Base-by-base conservation (phyloP, 2,113 vertebrate species). In the cattle (Bos taurus) region DNA sequence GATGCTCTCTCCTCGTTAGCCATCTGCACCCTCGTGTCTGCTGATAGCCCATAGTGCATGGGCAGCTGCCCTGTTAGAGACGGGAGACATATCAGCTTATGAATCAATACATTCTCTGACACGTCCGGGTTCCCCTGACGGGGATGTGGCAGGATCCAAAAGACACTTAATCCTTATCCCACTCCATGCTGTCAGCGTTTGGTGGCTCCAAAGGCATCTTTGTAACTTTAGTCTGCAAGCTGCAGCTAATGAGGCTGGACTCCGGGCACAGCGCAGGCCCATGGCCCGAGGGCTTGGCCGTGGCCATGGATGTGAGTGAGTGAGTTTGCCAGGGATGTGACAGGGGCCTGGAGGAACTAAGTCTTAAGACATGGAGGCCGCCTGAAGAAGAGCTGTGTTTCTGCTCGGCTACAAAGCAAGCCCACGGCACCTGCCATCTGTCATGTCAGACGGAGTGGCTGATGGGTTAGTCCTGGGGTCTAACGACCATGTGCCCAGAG, bases 1-100 rank as follows among this genome's bases (percentile, higher is more conserved):
- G 90, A 50, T 57, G 92, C 12, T 78, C 91, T 93, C n/a, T 97
- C 95, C 98, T 98, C 97, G 46, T 98, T 81, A 98, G 74, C 98
- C 98, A 96, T 86, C 98, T 99, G 98, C 97, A 98, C 98, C 97
- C 0, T 83, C 2, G 14, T 26, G 11, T 92, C 1, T 81, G 96
- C 91, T 98, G 98, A 81, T 96, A 96, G 93, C 96, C 92, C 71
- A 86, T 95, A 0, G 59, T 14, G 26, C 64, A n/a, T 33, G 88
- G 97, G 98, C 92, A 98, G 98, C 98, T 98, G 96, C 97, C 96
- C 97, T 97, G 95, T 84, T 97, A 94, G 94, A 98, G 88, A 97
- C 59, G 83, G 95, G 81, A 96, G 80, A 97, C 60, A 71, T 30
- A 98, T 94, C 97, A 96, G 97, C 97, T 97, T 62, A 97, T 28